Base-by-base conservation (phyloP, 2,113 vertebrate species). In the Entosphenus tridentatus region DNA sequence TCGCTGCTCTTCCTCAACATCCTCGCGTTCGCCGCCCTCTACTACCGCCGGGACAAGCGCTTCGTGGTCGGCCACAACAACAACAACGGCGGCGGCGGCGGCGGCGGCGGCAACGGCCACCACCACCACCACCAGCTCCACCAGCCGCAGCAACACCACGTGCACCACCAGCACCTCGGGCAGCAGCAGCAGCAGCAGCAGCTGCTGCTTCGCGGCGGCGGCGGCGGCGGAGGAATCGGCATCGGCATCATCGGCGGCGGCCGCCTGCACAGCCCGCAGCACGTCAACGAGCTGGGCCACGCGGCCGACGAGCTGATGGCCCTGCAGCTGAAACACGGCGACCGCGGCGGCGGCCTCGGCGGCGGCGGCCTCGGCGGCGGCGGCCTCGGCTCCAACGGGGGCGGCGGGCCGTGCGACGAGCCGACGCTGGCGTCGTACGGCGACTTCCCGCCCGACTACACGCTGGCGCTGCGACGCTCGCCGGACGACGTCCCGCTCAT, bases 1-100 rank as follows among this genome's bases (percentile, higher is more conserved):
- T 96, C 92, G 0, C 75, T 97, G 9, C 83, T 97, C 1, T 96
- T 97, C 74, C 81, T 97, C 4, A 97, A 97, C 77, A 92, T 96
- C 76, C 75, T 96, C 56, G 92, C 92, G 13, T 96, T 96, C 5
- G 92, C 92, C 0, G 92, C 92, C 0, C 77, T 96, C 0, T 97
- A 96, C 77, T 96, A 97, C 79, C 95, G 95, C 77, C 93, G 93
- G 72, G 92, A 97, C 79, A 95, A 95, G 71, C 70, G 88, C 1
- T 84, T 86, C 10, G 89, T 93, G 79, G 92, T 65, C 1, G 39
- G 39, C 39, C 39, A 39, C 39, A 39, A 39, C 39, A 39, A 39
- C 39, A 39, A 39, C 39, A 39, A 39, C 39, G 6, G 6, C 39
- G 5, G 5, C 39, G 5, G 39, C 39, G 39, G 39, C 18, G 18